Evolutionary conservation across 2,797 vertebrate species (phyloP).

Genomic region (Peromyscus nudipes): DNA sequence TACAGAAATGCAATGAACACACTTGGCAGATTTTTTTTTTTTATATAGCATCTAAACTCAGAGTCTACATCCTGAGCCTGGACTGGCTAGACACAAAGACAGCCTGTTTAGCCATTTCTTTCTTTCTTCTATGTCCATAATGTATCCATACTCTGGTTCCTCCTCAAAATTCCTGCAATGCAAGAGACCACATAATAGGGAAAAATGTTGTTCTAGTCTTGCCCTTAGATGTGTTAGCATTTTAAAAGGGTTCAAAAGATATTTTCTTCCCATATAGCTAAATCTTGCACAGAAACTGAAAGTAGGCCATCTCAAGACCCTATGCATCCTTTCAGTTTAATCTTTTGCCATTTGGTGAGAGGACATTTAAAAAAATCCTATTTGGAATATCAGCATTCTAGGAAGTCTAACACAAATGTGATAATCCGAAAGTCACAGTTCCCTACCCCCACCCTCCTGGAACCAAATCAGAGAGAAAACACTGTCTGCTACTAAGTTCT

Average conservation of each 20-base stretch:
- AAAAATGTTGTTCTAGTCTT: constrained; percentile 2
- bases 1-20: constrained; percentile 49
- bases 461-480: constrained; percentile 48
- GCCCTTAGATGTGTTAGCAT: background rate
- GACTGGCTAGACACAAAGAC: background rate
- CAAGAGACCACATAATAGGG: background rate
- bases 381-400: constrained; percentile 16
- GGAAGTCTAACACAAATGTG: constrained; percentile 32
- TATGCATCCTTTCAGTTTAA: background rate
- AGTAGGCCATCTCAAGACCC: background rate
- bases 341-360: background rate
- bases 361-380: background rate
- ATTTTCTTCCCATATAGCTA: constrained; percentile 34
- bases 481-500: constrained; percentile 15
- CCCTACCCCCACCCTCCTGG: background rate
- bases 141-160: background rate
- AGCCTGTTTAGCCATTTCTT: constrained; percentile 6
- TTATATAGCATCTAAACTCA: background rate
- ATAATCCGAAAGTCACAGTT: constrained; percentile 35
- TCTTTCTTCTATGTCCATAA: background rate
- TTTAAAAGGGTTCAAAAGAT: background rate
- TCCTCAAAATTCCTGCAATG: background rate
- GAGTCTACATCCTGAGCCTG: background rate
- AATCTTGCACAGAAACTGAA: constrained; percentile 2
- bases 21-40: background rate